These are phyloP conservation scores for Cephus pulcher DNA, from an alignment of 2,888 invertebrate genomes.

Conservation along the genomic window DNA sequence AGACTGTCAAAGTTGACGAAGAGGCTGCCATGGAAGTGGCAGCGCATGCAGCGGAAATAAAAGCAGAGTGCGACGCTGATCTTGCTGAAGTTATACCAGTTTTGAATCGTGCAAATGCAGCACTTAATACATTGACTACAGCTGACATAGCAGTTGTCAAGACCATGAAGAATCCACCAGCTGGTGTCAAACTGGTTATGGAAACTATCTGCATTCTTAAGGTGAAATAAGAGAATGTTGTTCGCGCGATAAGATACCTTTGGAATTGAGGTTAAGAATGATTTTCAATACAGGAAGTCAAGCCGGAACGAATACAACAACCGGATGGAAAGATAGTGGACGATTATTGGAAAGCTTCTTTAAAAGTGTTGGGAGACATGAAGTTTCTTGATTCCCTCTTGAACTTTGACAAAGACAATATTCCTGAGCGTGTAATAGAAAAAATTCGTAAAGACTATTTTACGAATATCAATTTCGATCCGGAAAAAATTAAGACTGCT, in stretches of 20 bases:
- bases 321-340: conserved; percentile 87
- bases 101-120: conserved; percentile 85
- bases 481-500: conserved; percentile 87
- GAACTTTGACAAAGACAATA: conserved; percentile 94
- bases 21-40: conserved; percentile 74
- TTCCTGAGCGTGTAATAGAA: conserved; percentile 85
- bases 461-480: conserved; percentile 88
- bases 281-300: conserved; percentile 73
- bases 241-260: not conserved
- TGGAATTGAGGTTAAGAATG: not conserved
- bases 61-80: conserved; percentile 93
- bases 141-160: conserved; percentile 93
- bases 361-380: conserved; percentile 88
- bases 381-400: conserved; percentile 91
- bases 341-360: conserved; percentile 94
- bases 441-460: conserved; percentile 85
- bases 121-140: conserved; percentile 89
- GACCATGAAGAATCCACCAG: conserved; percentile 96
- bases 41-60: conserved; percentile 81
- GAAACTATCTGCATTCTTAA: conserved; percentile 95
- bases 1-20: conserved; percentile 84
- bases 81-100: conserved; percentile 93
- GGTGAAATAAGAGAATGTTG: conserved; percentile 62
- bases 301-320: conserved; percentile 88
- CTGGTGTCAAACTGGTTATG: conserved; percentile 91